A percentile compares a stretch with the other conserved stretches of the same genome.
Conservation (phyloP, 2,888 invertebrate species). For the Criorhina ranunculi region DNA sequence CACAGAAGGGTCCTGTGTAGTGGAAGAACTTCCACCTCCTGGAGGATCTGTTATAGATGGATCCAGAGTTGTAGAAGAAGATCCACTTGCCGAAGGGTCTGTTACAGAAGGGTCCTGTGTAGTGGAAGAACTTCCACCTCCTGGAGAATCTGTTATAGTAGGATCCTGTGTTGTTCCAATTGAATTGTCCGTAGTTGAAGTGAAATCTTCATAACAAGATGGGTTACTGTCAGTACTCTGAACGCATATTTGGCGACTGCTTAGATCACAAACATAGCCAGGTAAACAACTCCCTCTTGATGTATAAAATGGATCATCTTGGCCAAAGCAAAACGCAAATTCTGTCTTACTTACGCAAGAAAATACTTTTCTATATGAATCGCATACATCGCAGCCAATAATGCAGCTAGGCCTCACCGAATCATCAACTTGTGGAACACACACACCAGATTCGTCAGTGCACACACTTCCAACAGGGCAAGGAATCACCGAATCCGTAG, state of each 20-base stretch:
- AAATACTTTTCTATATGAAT: slow-evolving; percentile 78
- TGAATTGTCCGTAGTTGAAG: neutral
- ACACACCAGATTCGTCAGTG: slow-evolving; percentile 34
- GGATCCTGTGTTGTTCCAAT: neutral
- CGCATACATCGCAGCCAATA: slow-evolving; percentile 77
- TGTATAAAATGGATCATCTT: slow-evolving; percentile 65
- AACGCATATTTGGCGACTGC: slow-evolving; percentile 72
- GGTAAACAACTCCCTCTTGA: slow-evolving; percentile 66
- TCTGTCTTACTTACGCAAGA: slow-evolving; percentile 80
- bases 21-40: neutral
- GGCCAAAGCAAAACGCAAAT: slow-evolving; percentile 82
- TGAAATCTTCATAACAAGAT: slow-evolving; percentile 16
- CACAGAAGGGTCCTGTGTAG: neutral
- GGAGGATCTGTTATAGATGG: neutral
- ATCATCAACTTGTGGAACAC: neutral
- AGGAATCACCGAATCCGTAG: slow-evolving; percentile 6
- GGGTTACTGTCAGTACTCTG: slow-evolving; percentile 21
- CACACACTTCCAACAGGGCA: slow-evolving; percentile 47
- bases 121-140: neutral
- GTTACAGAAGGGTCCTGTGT: neutral
- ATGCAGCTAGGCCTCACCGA: slow-evolving; percentile 10
- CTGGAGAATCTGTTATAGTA: neutral
- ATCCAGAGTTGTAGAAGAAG: neutral
- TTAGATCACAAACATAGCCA: slow-evolving; percentile 78
- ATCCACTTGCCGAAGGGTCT: neutral